Base-by-base conservation (phyloP, 2,888 invertebrate species). In the Hyppa rectilinea region DNA sequence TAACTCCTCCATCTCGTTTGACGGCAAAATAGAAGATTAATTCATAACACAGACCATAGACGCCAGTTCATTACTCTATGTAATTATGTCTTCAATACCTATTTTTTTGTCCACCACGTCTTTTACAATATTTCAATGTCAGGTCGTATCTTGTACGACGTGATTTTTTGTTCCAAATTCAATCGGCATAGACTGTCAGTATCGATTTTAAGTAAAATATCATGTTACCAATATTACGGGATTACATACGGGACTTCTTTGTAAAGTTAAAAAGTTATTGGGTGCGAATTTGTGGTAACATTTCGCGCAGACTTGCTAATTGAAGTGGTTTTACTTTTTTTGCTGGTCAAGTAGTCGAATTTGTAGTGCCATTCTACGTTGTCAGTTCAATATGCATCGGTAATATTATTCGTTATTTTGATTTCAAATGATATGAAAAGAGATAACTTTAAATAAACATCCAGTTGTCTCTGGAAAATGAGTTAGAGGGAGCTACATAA, bases 141-240 rank as follows among this genome's bases (percentile, higher is more conserved):
- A 72, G 59, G 29, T 67, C 38, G 47, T 38, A 73, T 63, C 34
- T 53, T 4, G 12, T 34, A 47, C 36, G 62, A 58, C 43, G 55
- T 29, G 14, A 31, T 82, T 83, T 84, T 85, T 84, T 84, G 75
- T 65, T 20, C 52, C 56, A 60, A 73, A 66, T 65, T 84, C 78
- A 67, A 68, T 71, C 55, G 47, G 26, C 34, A 55, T 61, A 68
- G 60, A 66, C 52, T 53, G 75, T 71, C 81, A 73, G 75, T 43
- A 62, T 71, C 40, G 36, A 81, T 80, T 71, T 77, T 73, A 53
- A 67, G 49, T 47, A 31, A 64, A 71, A 75, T 78, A 76, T 81
- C 71, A 75, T 84, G 81, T 85, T 78, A 73, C 77, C 66, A 70
- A 56, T 34, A 65, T 87, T 87, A 84, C 87, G 88, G 87, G 88